Evolutionary conservation across 2,888 invertebrate genomes (phyloP).

Genomic region (Prostheceraeus crozeri): DNA sequence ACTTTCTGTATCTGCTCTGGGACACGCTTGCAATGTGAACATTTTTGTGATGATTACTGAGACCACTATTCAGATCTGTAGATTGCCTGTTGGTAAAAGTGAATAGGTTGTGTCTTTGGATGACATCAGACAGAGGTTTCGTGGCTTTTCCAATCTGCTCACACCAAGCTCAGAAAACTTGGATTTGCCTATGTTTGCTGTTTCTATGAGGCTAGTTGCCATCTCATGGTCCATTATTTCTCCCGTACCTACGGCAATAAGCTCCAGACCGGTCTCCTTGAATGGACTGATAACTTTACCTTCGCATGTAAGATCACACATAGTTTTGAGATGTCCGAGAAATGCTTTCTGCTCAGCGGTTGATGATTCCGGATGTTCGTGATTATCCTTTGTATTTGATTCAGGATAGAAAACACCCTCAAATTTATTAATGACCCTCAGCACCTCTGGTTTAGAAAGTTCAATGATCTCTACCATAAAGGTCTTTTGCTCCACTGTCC

Average conservation of each 20-base stretch:
- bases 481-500: conserved; percentile 30
- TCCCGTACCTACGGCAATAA: conserved; percentile 25
- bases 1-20: conserved; percentile 10
- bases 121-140: conserved; percentile 30
- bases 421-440: conserved; percentile 22
- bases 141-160: conserved; percentile 29
- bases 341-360: conserved; percentile 27
- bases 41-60: conserved; percentile 29
- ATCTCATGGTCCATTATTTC: conserved; percentile 30
- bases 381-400: conserved; percentile 21
- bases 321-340: conserved; percentile 23
- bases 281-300: conserved; percentile 29
- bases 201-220: conserved; percentile 25
- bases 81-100: conserved; percentile 28
- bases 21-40: conserved; percentile 30
- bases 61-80: conserved; percentile 30
- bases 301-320: conserved; percentile 8
- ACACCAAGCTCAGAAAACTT: conserved; percentile 19
- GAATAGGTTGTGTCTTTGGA: conserved; percentile 9
- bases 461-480: conserved; percentile 18
- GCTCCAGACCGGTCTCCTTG: conserved; percentile 29
- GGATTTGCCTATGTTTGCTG: conserved; percentile 23
- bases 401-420: conserved; percentile 20
- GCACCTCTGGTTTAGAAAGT: conserved; percentile 22
- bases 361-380: conserved; percentile 30